Base-by-base conservation (phyloP, 2,888 invertebrate genomes). In the Phorcus lineatus region DNA sequence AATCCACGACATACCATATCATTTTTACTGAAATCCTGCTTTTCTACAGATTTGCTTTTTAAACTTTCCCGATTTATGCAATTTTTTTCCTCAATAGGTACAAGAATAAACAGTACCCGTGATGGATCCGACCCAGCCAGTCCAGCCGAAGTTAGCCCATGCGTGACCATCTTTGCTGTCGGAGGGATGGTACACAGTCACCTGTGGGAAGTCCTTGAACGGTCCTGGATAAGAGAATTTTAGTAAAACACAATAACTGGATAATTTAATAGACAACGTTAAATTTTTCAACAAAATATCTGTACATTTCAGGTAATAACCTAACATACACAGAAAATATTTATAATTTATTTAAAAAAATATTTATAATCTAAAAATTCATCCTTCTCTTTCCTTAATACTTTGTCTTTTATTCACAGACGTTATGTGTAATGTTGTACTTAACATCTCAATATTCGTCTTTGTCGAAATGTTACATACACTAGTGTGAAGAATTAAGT, bases 91-190 rank as follows among this genome's bases (percentile, higher is more conserved):
- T 11, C 13, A 47, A 9, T 13, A 47, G 13, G 11, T 47, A 6
- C 1, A 9, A 47, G 4, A 13, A n/a, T n/a, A n/a, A n/a, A n/a
- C n/a, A n/a, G n/a, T 80, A 87, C 89, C 89, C 77, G 89, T 88
- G n/a, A 89, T 89, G 1, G 89, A 89, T 1, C 89, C 89, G 54
- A 89, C 80, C 89, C 89, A 89, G 0, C 80, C 87, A 0, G 89
- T 86, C 89, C 89, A 89, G 0, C 89, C 89, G 28, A 89, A 88
- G 74, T 89, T 89, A n/a, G 87, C 89, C 67, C 88, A 89, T 13
- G 86, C 82, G 31, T 87, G 85, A 0, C 88, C 88, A 55, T 86
- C 57, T 0, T 62, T 79, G 13, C 79, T 55, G 31, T 83, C 75
- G 1, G 74, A 62, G 0, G 88, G 88, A 47, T 89, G 89, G 54